These are phyloP conservation scores for Stramonita haemastoma DNA, from an alignment of 2,888 invertebrate genomes.

Conservation along the genomic window DNA sequence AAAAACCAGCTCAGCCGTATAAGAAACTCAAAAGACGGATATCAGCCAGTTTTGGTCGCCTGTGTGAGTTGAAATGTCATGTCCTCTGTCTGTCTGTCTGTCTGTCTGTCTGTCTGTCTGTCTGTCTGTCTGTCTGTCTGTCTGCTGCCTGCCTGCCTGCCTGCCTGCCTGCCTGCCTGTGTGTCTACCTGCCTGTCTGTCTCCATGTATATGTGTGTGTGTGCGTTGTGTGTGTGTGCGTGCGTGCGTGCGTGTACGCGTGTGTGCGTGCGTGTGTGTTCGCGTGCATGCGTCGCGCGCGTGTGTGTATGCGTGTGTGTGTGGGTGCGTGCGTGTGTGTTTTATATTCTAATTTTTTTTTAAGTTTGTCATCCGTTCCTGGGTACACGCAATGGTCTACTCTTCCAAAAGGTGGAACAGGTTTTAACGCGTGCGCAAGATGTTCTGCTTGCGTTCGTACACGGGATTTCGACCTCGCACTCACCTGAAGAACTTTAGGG, in stretches of 20 bases:
- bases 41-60: conserved; percentile 96
- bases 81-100: not conserved
- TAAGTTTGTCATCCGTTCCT: too few relatives aligned
- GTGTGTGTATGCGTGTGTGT: conserved; percentile 26
- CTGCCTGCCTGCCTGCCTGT: not conserved
- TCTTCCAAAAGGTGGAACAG: too few relatives aligned
- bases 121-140: not conserved
- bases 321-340: too few relatives aligned
- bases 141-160: not conserved
- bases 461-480: too few relatives aligned
- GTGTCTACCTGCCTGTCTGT: not conserved
- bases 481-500: too few relatives aligned
- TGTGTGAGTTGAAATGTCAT: conserved; percentile 87
- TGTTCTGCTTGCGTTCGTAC: too few relatives aligned
- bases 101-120: not conserved
- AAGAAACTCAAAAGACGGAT: conserved; percentile 96
- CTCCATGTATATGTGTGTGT: conserved; percentile 15
- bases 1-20: conserved; percentile 93
- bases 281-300: too few relatives aligned
- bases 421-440: too few relatives aligned
- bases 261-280: not conserved
- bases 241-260: not conserved
- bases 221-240: not conserved
- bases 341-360: too few relatives aligned
- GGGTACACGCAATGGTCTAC: too few relatives aligned